These are phyloP conservation scores for Ia io DNA, from an alignment of 2,113 vertebrate genomes.

Conservation along the genomic window DNA sequence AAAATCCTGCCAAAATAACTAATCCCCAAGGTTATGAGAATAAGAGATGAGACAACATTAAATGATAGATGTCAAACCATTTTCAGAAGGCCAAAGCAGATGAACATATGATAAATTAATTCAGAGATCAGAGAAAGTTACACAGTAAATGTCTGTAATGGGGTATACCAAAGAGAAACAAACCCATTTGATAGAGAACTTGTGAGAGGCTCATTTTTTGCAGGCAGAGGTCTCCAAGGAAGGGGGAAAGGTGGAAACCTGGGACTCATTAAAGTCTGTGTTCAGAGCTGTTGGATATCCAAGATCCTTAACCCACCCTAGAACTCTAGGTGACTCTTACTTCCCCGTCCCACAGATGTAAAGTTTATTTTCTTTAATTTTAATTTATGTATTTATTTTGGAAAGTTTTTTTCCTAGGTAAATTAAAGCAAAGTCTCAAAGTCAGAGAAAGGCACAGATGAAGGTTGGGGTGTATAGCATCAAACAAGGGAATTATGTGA, in stretches of 20 bases:
- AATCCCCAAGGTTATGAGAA: not conserved
- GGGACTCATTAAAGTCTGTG: not conserved
- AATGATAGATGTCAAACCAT: not conserved
- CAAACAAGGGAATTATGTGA: not conserved
- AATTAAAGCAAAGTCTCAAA: not conserved
- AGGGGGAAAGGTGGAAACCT: not conserved
- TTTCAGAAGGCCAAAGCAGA: not conserved
- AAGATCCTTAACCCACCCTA: not conserved
- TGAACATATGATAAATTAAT: conserved; percentile 12
- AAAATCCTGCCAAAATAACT: not conserved
- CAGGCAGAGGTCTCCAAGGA: not conserved
- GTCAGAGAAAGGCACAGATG: not conserved
- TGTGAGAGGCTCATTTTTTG: not conserved
- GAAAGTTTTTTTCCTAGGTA: conserved; percentile 20
- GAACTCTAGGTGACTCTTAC: not conserved
- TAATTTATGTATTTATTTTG: not conserved
- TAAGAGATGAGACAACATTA: not conserved
- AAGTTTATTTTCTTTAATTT: conserved; percentile 23
- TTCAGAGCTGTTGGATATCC: not conserved
- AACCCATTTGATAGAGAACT: not conserved
- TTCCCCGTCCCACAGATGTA: not conserved
- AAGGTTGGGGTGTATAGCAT: not conserved
- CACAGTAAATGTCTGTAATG: not conserved
- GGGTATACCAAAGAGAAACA: not conserved
- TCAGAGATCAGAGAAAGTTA: not conserved